These are phyloP conservation scores for Delichon dasypus DNA, from an alignment of 2,797 vertebrate genomes.

Conservation along the genomic window DNA sequence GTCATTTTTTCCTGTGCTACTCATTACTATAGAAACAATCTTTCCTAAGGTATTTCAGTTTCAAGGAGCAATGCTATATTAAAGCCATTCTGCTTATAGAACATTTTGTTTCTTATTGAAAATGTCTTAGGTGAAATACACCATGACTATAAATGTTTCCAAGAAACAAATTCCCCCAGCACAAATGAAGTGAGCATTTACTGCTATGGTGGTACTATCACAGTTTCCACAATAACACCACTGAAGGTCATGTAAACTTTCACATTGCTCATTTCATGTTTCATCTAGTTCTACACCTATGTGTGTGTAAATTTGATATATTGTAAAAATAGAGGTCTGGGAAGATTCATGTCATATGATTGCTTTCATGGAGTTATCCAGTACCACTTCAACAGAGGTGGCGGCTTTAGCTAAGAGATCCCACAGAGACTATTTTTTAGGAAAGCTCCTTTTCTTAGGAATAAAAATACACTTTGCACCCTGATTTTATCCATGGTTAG, in stretches of 20 bases:
- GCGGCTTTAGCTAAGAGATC: neutral
- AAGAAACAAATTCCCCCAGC: neutral
- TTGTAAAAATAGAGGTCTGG: neutral
- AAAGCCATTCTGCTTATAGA: slow-evolving; percentile 9
- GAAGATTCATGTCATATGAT: neutral
- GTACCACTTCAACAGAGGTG: neutral
- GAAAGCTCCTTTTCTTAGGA: neutral
- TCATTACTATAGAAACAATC: slow-evolving; percentile 22
- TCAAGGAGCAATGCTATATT: neutral
- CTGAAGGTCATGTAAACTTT: neutral
- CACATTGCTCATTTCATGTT: neutral
- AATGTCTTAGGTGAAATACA: slow-evolving; percentile 31
- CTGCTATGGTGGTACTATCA: neutral
- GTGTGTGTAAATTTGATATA: neutral
- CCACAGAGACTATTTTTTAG: neutral
- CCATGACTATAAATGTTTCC: neutral
- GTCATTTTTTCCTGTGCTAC: neutral
- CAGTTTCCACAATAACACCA: neutral
- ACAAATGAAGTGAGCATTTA: slow-evolving; percentile 15
- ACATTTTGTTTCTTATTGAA: slow-evolving; percentile 36
- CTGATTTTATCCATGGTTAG: neutral
- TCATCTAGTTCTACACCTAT: neutral
- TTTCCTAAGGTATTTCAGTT: slow-evolving; percentile 24
- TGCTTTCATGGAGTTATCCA: neutral
- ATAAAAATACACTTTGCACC: neutral